Base-by-base conservation (phyloP, 2,113 vertebrate genomes). In the Odontesthes bonariensis region DNA sequence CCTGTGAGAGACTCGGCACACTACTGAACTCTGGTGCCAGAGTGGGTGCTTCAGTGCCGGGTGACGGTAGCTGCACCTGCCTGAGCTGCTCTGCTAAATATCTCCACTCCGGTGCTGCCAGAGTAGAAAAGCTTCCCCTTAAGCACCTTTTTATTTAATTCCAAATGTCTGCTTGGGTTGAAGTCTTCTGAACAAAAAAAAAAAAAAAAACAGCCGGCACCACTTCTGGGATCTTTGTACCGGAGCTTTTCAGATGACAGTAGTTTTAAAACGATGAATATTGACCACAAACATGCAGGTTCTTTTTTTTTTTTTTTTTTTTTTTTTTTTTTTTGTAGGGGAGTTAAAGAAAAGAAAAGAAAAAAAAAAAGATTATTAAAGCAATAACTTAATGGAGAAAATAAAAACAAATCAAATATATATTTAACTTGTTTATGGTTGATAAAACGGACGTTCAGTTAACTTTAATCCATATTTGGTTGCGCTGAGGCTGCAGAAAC, bases 121-220 rank as follows among this genome's bases (percentile, higher is more conserved):
- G 52, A 10, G 12, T 38, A 27, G 63, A 10, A 27, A 31, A 53
- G 52, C 8, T 40, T 5, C 56, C 44, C 44, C 47, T 23, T 9
- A 33, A 63, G 73, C 73, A 75, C 79, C 69, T 80, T 75, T 49
- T 69, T 86, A 64, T 75, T 85, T 83, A 38, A 77, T 4, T 33
- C 10, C 4, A 54, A 23, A 31, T 32, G 46, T 58, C 13, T 17
- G 1, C 31, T 22, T 2, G 4, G 13, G 32, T 22, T 0, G 8
- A 0, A 0, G 44, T 63, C 9, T 13, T 20, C 11, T 16, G 67
- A 66, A 42, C 0, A 14, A 61, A 55, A 17, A 17, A 14, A 42
- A 35, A 9, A 20, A 17, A 23, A n/a, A 47, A 9, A 53, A 61
- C 16, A 7, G 8, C 33, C 49, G 63, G 63, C 32, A 5, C 31